These are phyloP conservation scores for Eulimnadia texana DNA, from an alignment of 1,140 invertebrate species.

Conservation along the genomic window DNA sequence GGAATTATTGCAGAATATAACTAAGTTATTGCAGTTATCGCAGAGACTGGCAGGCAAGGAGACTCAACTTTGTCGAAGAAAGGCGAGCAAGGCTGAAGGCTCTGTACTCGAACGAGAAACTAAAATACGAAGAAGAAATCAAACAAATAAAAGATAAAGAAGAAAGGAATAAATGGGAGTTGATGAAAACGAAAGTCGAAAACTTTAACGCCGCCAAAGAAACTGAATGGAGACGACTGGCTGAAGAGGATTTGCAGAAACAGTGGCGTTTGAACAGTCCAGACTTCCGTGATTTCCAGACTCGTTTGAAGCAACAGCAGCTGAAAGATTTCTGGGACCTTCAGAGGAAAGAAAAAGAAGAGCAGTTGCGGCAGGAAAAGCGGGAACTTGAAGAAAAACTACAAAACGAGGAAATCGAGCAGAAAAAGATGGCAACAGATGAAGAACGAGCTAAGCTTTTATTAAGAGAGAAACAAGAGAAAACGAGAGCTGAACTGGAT, in stretches of 20 bases:
- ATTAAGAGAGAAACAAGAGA: slow-evolving; percentile 1
- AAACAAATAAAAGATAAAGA: neutral
- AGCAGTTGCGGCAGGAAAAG: neutral
- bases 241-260: neutral
- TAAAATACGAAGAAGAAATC: neutral
- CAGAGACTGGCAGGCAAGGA: neutral
- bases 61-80: neutral
- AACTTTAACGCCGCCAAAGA: neutral
- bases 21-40: neutral
- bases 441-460: neutral
- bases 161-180: slow-evolving; percentile 1
- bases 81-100: neutral
- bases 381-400: neutral
- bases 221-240: neutral
- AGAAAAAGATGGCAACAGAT: neutral
- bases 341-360: neutral
- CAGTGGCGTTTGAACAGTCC: neutral
- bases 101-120: neutral
- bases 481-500: neutral
- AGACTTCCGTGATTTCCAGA: neutral
- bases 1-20: neutral
- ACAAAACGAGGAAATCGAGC: neutral
- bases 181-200: slow-evolving; percentile 4
- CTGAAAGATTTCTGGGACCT: neutral
- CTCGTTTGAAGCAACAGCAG: neutral